A percentile compares a stretch with the other conserved stretches of the same genome.
Conservation (phyloP, 2,113 vertebrate genomes). For the Cavia aperea region DNA sequence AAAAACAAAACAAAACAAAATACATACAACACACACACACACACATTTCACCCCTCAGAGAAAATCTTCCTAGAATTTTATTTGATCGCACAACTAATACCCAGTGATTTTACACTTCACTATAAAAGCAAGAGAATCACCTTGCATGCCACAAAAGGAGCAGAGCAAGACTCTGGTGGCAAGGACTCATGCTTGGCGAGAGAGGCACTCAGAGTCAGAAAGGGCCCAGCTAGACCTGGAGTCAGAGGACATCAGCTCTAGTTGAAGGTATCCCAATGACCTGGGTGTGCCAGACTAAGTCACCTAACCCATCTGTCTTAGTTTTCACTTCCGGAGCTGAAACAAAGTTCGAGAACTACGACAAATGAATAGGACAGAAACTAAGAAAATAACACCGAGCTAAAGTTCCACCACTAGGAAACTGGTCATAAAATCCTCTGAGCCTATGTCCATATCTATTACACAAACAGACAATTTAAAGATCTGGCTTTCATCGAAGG, state of each 20-base stretch:
- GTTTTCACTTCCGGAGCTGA: not conserved
- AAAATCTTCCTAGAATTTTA: constrained; percentile 41
- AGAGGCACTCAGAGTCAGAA: not conserved
- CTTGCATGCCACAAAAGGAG: not conserved
- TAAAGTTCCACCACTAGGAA: not conserved
- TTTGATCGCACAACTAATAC: not conserved
- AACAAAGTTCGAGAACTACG: not conserved
- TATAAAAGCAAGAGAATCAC: not conserved
- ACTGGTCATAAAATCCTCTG: not conserved
- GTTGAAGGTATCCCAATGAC: not conserved
- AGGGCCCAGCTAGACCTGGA: not conserved
- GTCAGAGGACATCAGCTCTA: not conserved
- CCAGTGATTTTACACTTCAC: not conserved
- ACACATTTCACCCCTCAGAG: not conserved
- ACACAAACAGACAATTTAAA: not conserved
- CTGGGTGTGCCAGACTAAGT: not conserved
- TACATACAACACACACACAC: too few relatives aligned
- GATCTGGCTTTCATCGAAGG: not conserved
- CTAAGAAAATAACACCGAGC: not conserved
- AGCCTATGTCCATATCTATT: not conserved
- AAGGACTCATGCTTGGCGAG: not conserved
- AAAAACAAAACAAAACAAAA: not conserved
- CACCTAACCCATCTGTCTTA: not conserved
- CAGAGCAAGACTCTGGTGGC: not conserved
- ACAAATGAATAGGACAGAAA: not conserved